Evolutionary conservation across 2,797 vertebrate species (phyloP), one percentile per base, ranked within the genome.

Genomic region (Phrynocephalus vlangalii): DNA sequence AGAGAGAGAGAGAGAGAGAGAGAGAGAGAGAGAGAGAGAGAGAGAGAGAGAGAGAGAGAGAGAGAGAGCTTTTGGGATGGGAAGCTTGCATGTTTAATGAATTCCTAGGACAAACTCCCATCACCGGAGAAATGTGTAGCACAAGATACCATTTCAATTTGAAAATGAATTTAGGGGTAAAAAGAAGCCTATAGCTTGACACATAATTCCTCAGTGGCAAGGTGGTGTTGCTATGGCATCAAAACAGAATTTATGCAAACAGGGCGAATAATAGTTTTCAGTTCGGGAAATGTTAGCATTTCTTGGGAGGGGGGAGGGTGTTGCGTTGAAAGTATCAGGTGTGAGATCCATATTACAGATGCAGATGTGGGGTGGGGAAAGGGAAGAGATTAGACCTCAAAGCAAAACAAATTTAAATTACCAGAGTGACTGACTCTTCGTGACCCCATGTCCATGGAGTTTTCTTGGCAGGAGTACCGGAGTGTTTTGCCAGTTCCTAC

Each of bases 71-170:
- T 6, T 30, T 2, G 48, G 86, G 89, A 89, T 66, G 83, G 88
- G 72, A 89, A 91, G 82, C 79, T 95, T 87, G 30, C 77, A 94
- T 92, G 93, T 93, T 94, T 90, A 95, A 94, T 92, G 85, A 90
- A 94, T 94, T 95, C 87, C 70, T 48, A 84, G 93, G 92, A 94
- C 87, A 89, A 90, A 92, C 84, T 88, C 88, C 38, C 86, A 3
- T 92, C 89, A 76, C 82, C 67, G 88, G 72, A 91, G 94, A 92
- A 85, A 78, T 20, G 85, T 92, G 93, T 93, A 89, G 78, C 85
- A 86, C 89, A 88, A 94, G 94, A 92, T 86, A 88, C 48, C 44
- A 3, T 95, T 96, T 95, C 94, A 87, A 82, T 95, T 68, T 91
- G 90, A 68, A 92, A 94, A 91, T 88, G 89, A 94, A 91, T 94